Evolutionary conservation across 2,888 invertebrate genomes (phyloP), one percentile per base, ranked within the genome.

Genomic region (Hypena proboscidalis): DNA sequence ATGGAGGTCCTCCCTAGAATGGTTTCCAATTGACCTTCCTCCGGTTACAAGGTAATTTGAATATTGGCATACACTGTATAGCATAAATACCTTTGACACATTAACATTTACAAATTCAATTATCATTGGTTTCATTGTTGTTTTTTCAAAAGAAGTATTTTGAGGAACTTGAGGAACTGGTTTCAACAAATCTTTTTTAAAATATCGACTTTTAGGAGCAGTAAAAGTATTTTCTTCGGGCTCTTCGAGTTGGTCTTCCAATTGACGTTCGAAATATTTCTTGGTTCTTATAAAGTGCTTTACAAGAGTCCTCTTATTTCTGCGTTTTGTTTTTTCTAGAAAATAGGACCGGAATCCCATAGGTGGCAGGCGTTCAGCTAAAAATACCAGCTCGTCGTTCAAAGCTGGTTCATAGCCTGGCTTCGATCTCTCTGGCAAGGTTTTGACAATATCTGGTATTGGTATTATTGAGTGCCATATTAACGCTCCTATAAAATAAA

Each of bases 311-410:
- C 72, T 34, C 21, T 57, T 66, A 0, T n/a, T 11, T 4, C 62
- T 27, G 2, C 40, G 33, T 0, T 49, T 37, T 0, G 11, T 7
- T n/a, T 38, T 27, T 0, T 70, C 43, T 0, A 94, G 68, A 52
- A 91, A 93, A 62, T 92, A 96, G 0, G 94, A 92, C 29, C 92
- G 91, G 65, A 92, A 94, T 0, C 96, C 96, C 11, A 96, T 67
- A 0, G 96, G 92, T 0, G 96, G 95, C 0, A 96, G 40, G 14
- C 92, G 77, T 6, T 74, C 68, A 0, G 95, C 95, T 10, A 90
- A 65, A 68, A 97, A 97, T 0, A 97, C 87, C 0, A 97, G 74
- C 57, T 97, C 97, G 39, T 90, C 84, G 1, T 81, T 23, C 0
- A 58, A 34, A 0, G 32, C 1, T 0, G 33, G 20, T 1, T 40